Evolutionary conservation across 2,888 invertebrate genomes (phyloP), one percentile per base, ranked within the genome.

Genomic region (Spodoptera picta): DNA sequence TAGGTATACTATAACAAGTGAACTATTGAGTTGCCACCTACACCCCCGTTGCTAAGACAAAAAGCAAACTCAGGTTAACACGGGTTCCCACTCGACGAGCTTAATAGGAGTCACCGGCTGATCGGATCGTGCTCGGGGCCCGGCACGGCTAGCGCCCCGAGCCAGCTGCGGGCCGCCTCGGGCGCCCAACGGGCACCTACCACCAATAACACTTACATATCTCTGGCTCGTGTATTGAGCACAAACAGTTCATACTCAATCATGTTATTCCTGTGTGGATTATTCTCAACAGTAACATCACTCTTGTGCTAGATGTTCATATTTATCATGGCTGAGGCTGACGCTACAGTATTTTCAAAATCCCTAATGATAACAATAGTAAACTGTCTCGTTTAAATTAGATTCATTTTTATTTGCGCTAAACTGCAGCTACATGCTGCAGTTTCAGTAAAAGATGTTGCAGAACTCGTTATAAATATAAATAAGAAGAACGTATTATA

Each of bases 41-140:
- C 49, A 45, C 58, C 52, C 52, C 57, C 54, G 67, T 62, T 62
- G 62, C 48, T 69, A 73, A 84, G 83, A 82, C 83, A 83, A 87
- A 87, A 85, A 86, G 85, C 84, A 81, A 83, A 85, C 74, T 79
- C 80, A 83, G 81, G 83, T 83, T 85, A 85, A 90, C 90, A 90
- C 77, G 87, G 76, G 80, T 87, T 83, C 73, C 83, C 89, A 90
- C 89, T 90, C 83, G 78, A 66, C 72, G 68, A 70, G 77, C 70
- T 77, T 78, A 80, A 83, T 81, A 75, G 70, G 55, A 68, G 67
- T 69, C 68, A 60, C 61, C 75, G 72, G 75, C 71, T 85, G 83
- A 88, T 83, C 86, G 76, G 86, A 86, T 86, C 79, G 68, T 70
- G 72, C 69, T 68, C 66, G 65, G 55, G 67, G 70, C 67, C 55